These are phyloP conservation scores for Drosophila affinis DNA, from an alignment of 2,888 invertebrate genomes.

Conservation along the genomic window DNA sequence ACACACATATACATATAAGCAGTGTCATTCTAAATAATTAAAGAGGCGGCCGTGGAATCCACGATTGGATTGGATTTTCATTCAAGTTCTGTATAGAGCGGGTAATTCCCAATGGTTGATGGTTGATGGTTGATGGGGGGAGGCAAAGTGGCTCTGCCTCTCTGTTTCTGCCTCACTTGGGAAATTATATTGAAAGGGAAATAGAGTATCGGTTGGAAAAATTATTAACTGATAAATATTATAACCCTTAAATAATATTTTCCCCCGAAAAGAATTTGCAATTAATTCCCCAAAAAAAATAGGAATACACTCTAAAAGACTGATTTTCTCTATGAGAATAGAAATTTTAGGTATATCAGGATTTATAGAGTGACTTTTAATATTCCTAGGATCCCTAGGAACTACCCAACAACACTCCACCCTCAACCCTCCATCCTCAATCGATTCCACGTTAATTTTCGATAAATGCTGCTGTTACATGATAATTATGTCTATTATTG, in stretches of 20 bases:
- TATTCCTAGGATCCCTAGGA: too few relatives aligned
- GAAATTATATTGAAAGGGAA: not conserved
- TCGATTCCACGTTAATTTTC: not conserved
- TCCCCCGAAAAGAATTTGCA: too few relatives aligned
- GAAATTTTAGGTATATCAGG: too few relatives aligned
- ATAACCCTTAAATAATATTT: too few relatives aligned
- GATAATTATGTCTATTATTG: not conserved
- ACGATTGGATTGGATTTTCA: conserved; percentile 10
- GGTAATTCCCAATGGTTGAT: not conserved
- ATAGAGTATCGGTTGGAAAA: not conserved
- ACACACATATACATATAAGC: conserved; percentile 28
- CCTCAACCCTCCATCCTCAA: not conserved
- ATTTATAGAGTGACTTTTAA: too few relatives aligned
- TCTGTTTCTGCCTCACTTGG: not conserved
- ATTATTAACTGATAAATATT: not conserved
- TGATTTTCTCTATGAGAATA: too few relatives aligned
- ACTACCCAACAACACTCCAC: too few relatives aligned
- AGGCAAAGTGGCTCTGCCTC: not conserved
- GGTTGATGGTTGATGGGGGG: not conserved
- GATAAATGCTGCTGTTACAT: conserved; percentile 5
- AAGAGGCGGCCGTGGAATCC: conserved; percentile 6
- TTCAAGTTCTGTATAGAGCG: not conserved
- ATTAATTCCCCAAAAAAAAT: too few relatives aligned
- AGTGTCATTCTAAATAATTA: conserved; percentile 67
- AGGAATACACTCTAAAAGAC: too few relatives aligned